A percentile compares a stretch with the other conserved stretches of the same genome.
Evolutionary conservation across 1,140 invertebrate genomes (phyloP).

Genomic region (Cyrtorhinus lividipennis): DNA sequence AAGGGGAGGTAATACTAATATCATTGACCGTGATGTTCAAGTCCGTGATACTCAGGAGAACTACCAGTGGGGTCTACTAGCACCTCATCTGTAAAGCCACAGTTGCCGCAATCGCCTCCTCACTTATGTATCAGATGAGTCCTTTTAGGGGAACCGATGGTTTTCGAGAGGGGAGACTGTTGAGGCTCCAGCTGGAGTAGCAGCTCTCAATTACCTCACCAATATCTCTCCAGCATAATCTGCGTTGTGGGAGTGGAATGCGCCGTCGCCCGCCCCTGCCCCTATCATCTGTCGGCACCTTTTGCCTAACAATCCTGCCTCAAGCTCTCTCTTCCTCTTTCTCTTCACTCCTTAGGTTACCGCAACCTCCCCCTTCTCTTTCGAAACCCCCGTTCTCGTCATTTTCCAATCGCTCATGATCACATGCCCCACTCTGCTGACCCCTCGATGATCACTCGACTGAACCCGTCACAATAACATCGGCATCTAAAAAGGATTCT

Average conservation of each 20-base stretch:
- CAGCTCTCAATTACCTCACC: background rate
- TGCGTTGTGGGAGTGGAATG: background rate
- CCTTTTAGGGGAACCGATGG: background rate
- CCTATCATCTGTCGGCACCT: background rate
- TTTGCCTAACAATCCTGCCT: background rate
- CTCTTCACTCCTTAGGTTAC: no score
- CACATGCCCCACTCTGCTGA: background rate
- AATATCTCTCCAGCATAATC: background rate
- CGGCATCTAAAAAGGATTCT: background rate
- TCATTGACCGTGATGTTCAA: no score
- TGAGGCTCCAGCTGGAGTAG: background rate
- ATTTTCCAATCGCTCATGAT: background rate
- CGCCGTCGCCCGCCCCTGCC: no score
- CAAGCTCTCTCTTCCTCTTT: background rate
- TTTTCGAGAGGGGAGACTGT: no score
- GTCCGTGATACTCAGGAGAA: no score
- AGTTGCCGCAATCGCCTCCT: no score
- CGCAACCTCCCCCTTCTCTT: background rate
- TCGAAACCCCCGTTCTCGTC: background rate
- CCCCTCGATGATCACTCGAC: background rate
- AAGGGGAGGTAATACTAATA: no score
- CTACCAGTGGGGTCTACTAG: no score
- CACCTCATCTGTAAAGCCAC: no score
- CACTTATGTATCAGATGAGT: background rate
- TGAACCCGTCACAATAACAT: background rate